Evolutionary conservation across 2,113 vertebrate species (phyloP).

Genomic region (Rhadina sibilatrix): DNA sequence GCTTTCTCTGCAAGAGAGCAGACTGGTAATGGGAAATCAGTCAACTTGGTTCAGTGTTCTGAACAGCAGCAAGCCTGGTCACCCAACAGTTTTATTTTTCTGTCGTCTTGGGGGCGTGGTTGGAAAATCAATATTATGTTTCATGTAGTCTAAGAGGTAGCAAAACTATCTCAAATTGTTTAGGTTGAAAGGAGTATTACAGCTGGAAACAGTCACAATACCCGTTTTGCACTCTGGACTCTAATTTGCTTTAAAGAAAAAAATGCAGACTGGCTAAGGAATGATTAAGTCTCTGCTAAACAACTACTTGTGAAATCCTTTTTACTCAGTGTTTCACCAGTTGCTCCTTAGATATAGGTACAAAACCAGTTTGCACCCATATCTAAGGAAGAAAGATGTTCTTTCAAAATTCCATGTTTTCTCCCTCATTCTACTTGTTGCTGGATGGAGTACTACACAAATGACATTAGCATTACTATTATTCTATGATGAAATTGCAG

Average conservation of each 20-base stretch:
- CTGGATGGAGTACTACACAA: too few species aligned
- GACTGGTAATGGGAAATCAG: background rate
- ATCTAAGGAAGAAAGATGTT: background rate
- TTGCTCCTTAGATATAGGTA: background rate
- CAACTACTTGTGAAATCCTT: background rate
- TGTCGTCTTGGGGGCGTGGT: background rate
- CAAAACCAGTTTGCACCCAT: background rate
- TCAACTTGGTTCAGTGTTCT: background rate
- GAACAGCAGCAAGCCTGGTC: background rate
- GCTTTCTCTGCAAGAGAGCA: background rate
- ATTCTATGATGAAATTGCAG: background rate
- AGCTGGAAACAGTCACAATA: background rate
- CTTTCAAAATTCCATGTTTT: background rate
- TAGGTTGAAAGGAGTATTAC: background rate
- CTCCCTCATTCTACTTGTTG: background rate
- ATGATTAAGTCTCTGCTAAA: background rate
- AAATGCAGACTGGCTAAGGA: background rate
- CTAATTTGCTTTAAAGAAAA: background rate
- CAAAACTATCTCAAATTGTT: background rate
- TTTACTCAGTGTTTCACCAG: background rate
- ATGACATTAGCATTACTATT: background rate
- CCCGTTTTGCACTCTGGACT: background rate
- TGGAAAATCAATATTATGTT: background rate
- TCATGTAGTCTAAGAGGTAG: background rate
- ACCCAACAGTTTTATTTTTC: background rate